Base-by-base conservation (phyloP, 2,888 invertebrate species). In the Marronus borbonicus region DNA sequence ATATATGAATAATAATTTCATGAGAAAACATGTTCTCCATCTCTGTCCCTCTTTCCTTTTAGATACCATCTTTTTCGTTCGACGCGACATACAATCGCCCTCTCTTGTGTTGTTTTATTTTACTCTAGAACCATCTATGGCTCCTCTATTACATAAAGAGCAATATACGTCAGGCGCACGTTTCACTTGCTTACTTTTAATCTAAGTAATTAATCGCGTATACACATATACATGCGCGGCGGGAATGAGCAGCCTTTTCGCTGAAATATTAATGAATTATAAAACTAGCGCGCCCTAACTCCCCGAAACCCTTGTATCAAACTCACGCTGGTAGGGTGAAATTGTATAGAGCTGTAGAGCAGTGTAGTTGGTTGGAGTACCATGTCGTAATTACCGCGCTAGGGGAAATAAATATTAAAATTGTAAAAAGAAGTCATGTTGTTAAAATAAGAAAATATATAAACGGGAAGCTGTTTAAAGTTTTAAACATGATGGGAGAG, bases 191-290 rank as follows among this genome's bases (percentile, higher is more conserved):
- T 64, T 31, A 44, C 66, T 66, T 44, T 66, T 66, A 66, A 66
- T 66, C 66, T 20, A 44, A 3, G 10, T 66, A 66, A 66, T 66
- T 66, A 66, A 66, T 66, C 44, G 44, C 8, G 7, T 66, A 66
- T 3, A 44, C n/a, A 28, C 39, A 39, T n/a, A 50, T n/a, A 31
- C 65, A n/a, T n/a, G 31, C n/a, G 36, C n/a, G 8, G 66, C 14
- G 44, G 44, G 44, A 44, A 12, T 8, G 31, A 17, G 20, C n/a
- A 20, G 20, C 55, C 8, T 49, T 24, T 66, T 49, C 20, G n/a
- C 44, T 20, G 20, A 66, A 66, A 49, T 49, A 66, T 49, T 66
- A 66, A 66, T 49, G 66, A 44, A 49, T 66, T 49, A 66, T 66
- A 66, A 66, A 66, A 49, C 44, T 14, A n/a, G 12, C 28, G 36